Base-by-base conservation (phyloP, 2,888 invertebrate genomes). In the Drosophila mulleri region DNA sequence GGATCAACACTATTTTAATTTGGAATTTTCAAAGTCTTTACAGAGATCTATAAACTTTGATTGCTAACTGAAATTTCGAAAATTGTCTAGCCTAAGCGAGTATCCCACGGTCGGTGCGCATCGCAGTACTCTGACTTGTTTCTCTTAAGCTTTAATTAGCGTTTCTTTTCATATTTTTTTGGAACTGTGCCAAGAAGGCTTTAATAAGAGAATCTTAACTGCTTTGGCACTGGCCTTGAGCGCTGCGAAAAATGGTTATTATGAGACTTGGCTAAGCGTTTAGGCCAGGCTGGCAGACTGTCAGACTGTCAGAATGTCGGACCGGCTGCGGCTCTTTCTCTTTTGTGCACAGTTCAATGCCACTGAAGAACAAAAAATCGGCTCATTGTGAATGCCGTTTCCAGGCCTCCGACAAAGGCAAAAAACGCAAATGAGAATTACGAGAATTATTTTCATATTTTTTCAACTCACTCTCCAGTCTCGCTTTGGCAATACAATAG, bases 271-370 rank as follows among this genome's bases (percentile, higher is more conserved):
- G 32, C 56, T 39, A 37, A 42, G 39, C 42, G 44, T 23, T 57
- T 44, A 54, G 54, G 54, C 54, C 54, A 39, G 58, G 23, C 57
- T 8, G 14, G 35, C 35, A 32, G 35, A 35, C 35, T 35, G 52
- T 9, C 37, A 45, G 59, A 0, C 18, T 23, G 44, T 14, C 7
- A 5, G 44, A 1, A n/a, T 37, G 58, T n/a, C 57, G 1, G 7
- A 35, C 50, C 7, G n/a, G 16, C 35, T 74, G 66, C 61, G 56
- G 18, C 54, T 74, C 68, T 67, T 64, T 61, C 42, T 62, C 54
- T 75, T 62, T 47, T 20, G 37, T 29, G 73, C 78, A 80, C 82
- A 73, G 84, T 87, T 84, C 87, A 84, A 87, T 87, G 84, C 84
- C 87, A 87, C 69, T 76, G 52, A 23, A 29, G 54, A 63, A 56